A percentile compares a stretch with the other conserved stretches of the same genome.
These are phyloP conservation scores for Ageneiosus marmoratus DNA, from an alignment of 2,113 vertebrate species.

Conservation along the genomic window DNA sequence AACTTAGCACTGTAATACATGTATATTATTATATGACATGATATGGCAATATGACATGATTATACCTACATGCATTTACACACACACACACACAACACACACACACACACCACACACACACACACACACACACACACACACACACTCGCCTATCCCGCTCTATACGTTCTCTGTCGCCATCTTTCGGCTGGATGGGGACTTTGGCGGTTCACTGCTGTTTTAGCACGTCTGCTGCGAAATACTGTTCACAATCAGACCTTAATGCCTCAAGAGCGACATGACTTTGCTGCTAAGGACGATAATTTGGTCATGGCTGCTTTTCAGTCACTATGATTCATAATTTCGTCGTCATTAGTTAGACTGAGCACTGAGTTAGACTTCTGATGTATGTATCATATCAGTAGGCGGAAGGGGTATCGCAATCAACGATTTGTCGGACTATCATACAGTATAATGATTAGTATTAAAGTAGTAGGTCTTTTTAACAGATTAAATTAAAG, in stretches of 20 bases:
- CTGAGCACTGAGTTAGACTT: not conserved
- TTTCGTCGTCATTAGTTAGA: not conserved
- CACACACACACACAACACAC: too few species aligned
- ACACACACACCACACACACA: too few species aligned
- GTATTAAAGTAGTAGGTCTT: not conserved
- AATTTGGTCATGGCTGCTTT: not conserved
- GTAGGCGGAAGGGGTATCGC: not conserved
- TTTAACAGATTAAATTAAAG: too few species aligned
- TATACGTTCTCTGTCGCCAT: conserved; percentile 41
- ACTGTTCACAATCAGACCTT: not conserved
- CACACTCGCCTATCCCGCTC: not conserved
- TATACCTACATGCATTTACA: too few species aligned
- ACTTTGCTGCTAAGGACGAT: not conserved
- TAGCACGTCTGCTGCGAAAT: not conserved
- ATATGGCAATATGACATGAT: too few species aligned
- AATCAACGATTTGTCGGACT: not conserved
- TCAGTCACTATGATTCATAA: not conserved
- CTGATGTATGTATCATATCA: not conserved
- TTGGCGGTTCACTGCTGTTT: not conserved
- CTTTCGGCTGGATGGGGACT: conserved; percentile 15
- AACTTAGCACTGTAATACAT: too few species aligned
- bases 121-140: too few species aligned
- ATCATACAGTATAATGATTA: not conserved
- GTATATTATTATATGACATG: too few species aligned
- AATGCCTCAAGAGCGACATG: not conserved